phyloP scores from a whole-genome alignment of 1,140 invertebrate genomes.

The Alviniconcha marisindica region DNA sequence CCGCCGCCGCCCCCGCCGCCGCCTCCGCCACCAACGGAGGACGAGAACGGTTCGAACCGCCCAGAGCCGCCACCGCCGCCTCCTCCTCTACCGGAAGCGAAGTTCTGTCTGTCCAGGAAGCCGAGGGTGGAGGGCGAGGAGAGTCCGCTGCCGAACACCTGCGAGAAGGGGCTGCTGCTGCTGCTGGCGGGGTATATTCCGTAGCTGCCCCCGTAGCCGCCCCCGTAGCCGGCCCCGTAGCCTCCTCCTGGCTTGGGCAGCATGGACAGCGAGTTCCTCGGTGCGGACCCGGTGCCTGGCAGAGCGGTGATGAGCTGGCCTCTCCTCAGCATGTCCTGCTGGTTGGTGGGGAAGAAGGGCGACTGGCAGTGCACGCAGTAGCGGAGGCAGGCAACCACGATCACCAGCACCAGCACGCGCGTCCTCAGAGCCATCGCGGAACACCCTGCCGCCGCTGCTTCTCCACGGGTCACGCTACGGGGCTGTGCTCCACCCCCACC shows the following conservation, averaged over 20 bases:
- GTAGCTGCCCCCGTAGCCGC: no score
- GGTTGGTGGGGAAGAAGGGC: not conserved
- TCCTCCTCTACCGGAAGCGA: not conserved
- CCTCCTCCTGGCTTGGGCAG: not conserved
- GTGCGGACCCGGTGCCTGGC: not conserved
- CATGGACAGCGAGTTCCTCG: not conserved
- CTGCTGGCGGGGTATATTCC: not conserved
- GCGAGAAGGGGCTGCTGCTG: not conserved
- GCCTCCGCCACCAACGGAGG: no score
- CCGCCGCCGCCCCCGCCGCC: not conserved
- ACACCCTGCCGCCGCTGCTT: no score
- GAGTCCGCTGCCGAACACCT: not conserved
- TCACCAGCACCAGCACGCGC: not conserved
- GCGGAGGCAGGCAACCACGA: not conserved
- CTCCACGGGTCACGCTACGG: no score
- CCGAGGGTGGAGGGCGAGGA: not conserved
- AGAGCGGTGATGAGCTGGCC: not conserved
- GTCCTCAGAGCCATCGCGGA: not conserved
- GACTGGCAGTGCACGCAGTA: not conserved
- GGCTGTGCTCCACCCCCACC: no score
- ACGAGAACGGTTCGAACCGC: not conserved
- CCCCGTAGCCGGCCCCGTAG: no score
- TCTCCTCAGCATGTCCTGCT: not conserved
- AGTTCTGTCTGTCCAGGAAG: not conserved
- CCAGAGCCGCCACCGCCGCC: not conserved